Evolutionary conservation across 2,888 invertebrate species (phyloP), one percentile per base, ranked within the genome.

Genomic region (Eretmocerus hayati): DNA sequence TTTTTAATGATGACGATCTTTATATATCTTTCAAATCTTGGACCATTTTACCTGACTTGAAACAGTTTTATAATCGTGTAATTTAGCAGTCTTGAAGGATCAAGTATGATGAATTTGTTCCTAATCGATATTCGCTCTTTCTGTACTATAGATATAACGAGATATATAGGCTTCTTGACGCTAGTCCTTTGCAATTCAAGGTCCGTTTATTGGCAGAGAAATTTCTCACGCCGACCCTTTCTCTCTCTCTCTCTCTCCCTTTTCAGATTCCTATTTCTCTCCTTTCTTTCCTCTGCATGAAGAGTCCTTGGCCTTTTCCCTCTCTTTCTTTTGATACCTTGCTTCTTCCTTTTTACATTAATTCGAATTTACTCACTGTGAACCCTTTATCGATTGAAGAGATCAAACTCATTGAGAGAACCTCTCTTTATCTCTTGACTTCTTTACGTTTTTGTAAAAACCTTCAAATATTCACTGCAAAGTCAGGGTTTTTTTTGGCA

Each of bases 151-250:
- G 8, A 11, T 11, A n/a, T n/a, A n/a, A 26, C 26, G 26, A 26
- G 26, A 9, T 26, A 11, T n/a, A n/a, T 46, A 46, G 36, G 36
- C 42, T 23, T 20, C 42, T 42, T 35, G 36, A 42, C 38, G 26
- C 21, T 37, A 18, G 23, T 47, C 30, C 19, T 32, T 38, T 20
- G 38, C 36, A 40, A n/a, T 16, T 23, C 48, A 52, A 52, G 51
- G 47, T 52, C 45, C 32, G n/a, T 39, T 20, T 1, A 13, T 13
- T 5, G n/a, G 8, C 42, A 49, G 52, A 44, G 49, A 53, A 53
- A 53, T 53, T 53, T 53, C 52, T 53, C 52, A 53, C 52, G 49
- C 49, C 18, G 39, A 38, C 38, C 23, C 23, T 31, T 35, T 26
- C 16, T 33, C 42, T 26, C 26, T 4, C 20, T 20, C 30, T 32